Evolutionary conservation across 2,888 invertebrate genomes (phyloP).

Genomic region (Atethmia centrago): DNA sequence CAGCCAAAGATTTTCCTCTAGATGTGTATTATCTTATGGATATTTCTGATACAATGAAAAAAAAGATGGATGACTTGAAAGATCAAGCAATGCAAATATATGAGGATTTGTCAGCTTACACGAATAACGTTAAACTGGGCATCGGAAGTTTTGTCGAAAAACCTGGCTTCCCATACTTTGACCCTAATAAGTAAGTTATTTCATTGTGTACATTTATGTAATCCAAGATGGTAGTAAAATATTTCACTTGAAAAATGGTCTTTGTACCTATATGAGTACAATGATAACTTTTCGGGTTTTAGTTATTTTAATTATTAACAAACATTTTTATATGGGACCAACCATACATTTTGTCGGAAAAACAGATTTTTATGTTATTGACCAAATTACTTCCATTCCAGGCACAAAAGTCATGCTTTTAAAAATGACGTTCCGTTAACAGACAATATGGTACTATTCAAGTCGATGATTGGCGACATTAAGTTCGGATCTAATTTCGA

Average conservation of each 20-base stretch:
- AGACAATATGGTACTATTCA: slow-evolving; percentile 86
- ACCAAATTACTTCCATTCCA: slow-evolving; percentile 61
- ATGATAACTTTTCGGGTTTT: not conserved
- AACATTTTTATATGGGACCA: not conserved
- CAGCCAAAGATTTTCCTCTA: slow-evolving; percentile 94
- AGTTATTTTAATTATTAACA: not conserved
- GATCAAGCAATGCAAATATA: slow-evolving; percentile 87
- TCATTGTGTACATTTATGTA: not conserved
- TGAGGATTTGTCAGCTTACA: slow-evolving; percentile 87
- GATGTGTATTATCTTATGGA: slow-evolving; percentile 97
- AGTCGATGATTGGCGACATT: slow-evolving; percentile 35
- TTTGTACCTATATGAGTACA: not conserved
- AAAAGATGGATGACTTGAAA: slow-evolving; percentile 89
- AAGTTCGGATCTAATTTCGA: slow-evolving; percentile 90
- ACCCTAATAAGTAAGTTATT: slow-evolving; percentile 75
- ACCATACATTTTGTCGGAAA: not conserved
- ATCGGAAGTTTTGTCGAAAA: slow-evolving; percentile 93
- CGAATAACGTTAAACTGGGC: slow-evolving; percentile 92
- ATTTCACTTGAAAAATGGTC: not conserved
- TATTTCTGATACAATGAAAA: slow-evolving; percentile 93
- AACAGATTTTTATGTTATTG: not conserved
- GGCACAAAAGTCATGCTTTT: slow-evolving; percentile 87
- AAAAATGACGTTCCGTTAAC: slow-evolving; percentile 93
- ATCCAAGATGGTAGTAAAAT: not conserved
- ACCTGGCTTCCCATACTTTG: slow-evolving; percentile 91